phyloP scores from a whole-genome alignment of 2,888 invertebrate genomes.

The Melanchra persicariae region DNA sequence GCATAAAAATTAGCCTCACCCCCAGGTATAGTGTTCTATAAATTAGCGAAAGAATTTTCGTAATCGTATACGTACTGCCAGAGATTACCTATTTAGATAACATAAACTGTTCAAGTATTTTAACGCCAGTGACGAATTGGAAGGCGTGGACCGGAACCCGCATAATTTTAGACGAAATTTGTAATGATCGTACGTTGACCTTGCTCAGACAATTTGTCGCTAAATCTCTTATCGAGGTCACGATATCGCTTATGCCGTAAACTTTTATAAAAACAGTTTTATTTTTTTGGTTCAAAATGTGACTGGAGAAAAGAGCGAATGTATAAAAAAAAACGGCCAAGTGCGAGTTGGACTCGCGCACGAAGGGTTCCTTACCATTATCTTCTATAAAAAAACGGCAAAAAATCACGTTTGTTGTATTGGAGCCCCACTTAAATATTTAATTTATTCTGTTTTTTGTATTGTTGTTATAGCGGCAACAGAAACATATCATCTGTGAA shows the following conservation, averaged over 20 bases:
- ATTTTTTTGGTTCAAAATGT: not conserved
- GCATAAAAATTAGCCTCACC: too few species aligned
- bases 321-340: too few species aligned
- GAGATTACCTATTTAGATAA: not conserved
- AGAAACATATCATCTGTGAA: too few species aligned
- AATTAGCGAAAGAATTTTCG: not conserved
- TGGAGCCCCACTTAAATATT: too few species aligned
- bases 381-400: too few species aligned
- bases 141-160: slow-evolving; percentile 44
- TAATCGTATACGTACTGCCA: not conserved
- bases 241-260: slow-evolving; percentile 25
- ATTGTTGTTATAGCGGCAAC: too few species aligned
- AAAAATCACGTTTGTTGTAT: too few species aligned
- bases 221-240: slow-evolving; percentile 36
- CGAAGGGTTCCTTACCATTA: too few species aligned
- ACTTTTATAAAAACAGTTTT: slow-evolving; percentile 5
- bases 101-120: slow-evolving; percentile 6
- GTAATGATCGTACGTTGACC: slow-evolving; percentile 54
- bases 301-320: not conserved
- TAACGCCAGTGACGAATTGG: slow-evolving; percentile 18
- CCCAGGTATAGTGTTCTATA: too few species aligned
- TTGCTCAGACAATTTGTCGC: slow-evolving; percentile 53
- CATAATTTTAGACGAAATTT: slow-evolving; percentile 48
- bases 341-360: too few species aligned
- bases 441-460: too few species aligned